Evolutionary conservation across 2,113 vertebrate species (phyloP), one percentile per base, ranked within the genome.

Genomic region (Tachuris rubrigastra): DNA sequence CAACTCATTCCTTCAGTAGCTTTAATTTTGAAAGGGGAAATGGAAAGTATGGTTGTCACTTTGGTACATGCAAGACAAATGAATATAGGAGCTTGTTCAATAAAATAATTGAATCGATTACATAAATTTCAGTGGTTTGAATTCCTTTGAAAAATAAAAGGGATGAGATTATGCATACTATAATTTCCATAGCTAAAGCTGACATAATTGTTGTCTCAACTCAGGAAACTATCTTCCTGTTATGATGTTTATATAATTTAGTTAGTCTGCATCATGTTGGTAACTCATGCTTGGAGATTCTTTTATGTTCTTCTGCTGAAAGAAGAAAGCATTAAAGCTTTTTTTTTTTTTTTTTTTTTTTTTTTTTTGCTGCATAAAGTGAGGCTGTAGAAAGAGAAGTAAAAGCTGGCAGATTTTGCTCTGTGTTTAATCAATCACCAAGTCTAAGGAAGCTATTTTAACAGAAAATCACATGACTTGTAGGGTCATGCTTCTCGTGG

Each of bases 61-160:
- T 68, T 74, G 91, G 86, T 93, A 73, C 0, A 0, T 79, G 65
- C 71, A 90, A 92, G 52, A 12, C 3, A 67, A 30, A 62, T 31
- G 4, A 91, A 59, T 76, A 12, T 31, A 82, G 55, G 75, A 55
- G 50, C 35, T 66, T 76, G 20, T 68, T 60, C n/a, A 91, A 59
- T 42, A 68, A 59, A 75, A 50, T 37, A 88, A 31, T 71, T 90
- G 4, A 73, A 74, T 75, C 52, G 85, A 71, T 90, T 47, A 12
- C 13, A 27, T 50, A 89, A 21, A 31, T 90, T 84, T 62, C 20
- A 33, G 78, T 23, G 33, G 13, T 33, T 82, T 92, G 58, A 68
- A 73, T 50, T 87, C 25, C 30, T 94, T 91, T 79, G 59, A 84
- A 94, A 90, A 95, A 37, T 63, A 58, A 72, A 93, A 88, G 52